These are phyloP conservation scores for Erebia ligea DNA, from an alignment of 2,888 invertebrate species.

Conservation along the genomic window DNA sequence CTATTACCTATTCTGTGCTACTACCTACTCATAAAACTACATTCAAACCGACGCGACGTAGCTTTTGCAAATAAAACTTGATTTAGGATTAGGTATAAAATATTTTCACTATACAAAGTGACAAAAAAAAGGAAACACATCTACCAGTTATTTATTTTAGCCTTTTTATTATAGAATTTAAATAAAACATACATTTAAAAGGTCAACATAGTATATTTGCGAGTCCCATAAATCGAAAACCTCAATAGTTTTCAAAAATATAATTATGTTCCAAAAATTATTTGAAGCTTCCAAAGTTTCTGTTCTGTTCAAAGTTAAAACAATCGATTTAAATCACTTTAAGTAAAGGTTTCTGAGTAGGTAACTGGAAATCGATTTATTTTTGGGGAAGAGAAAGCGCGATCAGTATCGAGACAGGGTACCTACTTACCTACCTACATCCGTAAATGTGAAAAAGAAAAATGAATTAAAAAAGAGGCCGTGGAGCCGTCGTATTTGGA, in stretches of 20 bases:
- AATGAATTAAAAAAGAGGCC: not conserved
- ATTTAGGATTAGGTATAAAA: not conserved
- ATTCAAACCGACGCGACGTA: not conserved
- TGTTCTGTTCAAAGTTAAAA: no score
- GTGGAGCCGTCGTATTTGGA: not conserved
- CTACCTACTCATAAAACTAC: not conserved
- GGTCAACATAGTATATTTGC: slow-evolving; percentile 49
- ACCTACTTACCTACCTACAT: no score
- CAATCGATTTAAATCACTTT: slow-evolving; percentile 30
- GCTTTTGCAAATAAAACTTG: slow-evolving; percentile 7
- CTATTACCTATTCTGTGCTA: no score
- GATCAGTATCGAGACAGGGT: slow-evolving; percentile 17
- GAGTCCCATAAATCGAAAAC: slow-evolving; percentile 57
- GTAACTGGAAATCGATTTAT: slow-evolving; percentile 33
- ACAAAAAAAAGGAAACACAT: not conserved
- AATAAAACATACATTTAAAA: slow-evolving; percentile 16
- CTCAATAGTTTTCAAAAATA: slow-evolving; percentile 47
- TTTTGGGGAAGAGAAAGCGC: slow-evolving; percentile 37
- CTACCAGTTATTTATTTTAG: not conserved
- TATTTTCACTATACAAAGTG: not conserved
- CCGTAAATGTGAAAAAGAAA: not conserved
- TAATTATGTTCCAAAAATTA: no score
- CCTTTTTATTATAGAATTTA: slow-evolving; percentile 18
- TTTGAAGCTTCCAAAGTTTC: slow-evolving; percentile 16
- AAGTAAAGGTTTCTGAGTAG: slow-evolving; percentile 25